Evolutionary conservation across 92 coral and sea anemone genomes (phyloP).

Genomic region (Siderastrea siderea): DNA sequence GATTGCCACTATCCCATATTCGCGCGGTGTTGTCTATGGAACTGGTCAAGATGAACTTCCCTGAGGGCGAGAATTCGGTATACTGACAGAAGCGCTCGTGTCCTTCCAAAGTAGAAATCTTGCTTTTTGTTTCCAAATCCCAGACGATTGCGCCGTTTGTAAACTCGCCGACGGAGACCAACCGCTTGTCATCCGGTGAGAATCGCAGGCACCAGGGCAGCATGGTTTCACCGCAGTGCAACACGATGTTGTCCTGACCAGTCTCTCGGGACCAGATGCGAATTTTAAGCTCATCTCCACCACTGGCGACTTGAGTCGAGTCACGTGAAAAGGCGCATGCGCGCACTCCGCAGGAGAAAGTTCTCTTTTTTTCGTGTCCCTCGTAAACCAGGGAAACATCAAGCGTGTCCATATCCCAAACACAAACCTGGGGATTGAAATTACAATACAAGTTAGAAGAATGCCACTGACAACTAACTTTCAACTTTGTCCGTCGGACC

Average conservation of each 20-base stretch:
- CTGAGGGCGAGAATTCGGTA: slow-evolving; percentile 75
- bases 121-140: slow-evolving; percentile 66
- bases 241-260: slow-evolving; percentile 67
- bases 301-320: slow-evolving; percentile 74
- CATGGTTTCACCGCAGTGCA: slow-evolving; percentile 52
- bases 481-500: too few species aligned
- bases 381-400: slow-evolving; percentile 67
- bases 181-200: slow-evolving; percentile 58
- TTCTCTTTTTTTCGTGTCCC: slow-evolving; percentile 74
- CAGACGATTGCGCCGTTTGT: slow-evolving; percentile 72
- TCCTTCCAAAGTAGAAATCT: slow-evolving; percentile 58
- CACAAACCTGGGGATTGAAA: slow-evolving; percentile 53
- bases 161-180: slow-evolving; percentile 77
- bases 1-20: slow-evolving; percentile 51
- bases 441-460: too few species aligned
- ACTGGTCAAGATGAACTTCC: slow-evolving; percentile 66
- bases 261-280: slow-evolving; percentile 78
- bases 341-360: slow-evolving; percentile 75
- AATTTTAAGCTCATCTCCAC: slow-evolving; percentile 78
- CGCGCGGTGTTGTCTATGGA: slow-evolving; percentile 74
- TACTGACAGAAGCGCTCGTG: slow-evolving; percentile 75
- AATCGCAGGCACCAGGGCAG: slow-evolving; percentile 81
- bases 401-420: slow-evolving; percentile 61
- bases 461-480: too few species aligned
- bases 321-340: slow-evolving; percentile 77